These are phyloP conservation scores for Enteromius fasciolatus DNA, from an alignment of 2,797 vertebrate genomes.

Conservation along the genomic window DNA sequence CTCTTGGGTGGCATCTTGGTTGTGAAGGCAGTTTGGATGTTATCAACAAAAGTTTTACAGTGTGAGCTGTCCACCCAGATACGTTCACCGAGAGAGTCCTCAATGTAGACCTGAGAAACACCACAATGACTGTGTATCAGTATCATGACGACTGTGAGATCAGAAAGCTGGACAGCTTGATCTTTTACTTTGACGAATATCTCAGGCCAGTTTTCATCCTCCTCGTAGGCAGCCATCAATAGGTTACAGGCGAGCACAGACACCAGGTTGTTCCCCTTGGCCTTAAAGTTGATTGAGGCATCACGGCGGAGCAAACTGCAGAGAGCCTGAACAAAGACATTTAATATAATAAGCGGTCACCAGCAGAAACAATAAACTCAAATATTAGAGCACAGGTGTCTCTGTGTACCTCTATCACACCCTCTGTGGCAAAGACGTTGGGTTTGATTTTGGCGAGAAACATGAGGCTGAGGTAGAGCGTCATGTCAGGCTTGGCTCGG, in stretches of 20 bases:
- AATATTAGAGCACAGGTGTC: not conserved
- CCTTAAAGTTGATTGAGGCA: constrained; percentile 96
- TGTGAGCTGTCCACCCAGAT: constrained; percentile 99
- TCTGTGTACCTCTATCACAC: constrained; percentile 91
- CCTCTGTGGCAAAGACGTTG: constrained; percentile 96
- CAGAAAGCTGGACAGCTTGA: not conserved
- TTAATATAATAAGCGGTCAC: not conserved
- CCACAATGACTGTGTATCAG: not conserved
- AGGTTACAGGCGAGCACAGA: constrained; percentile 95
- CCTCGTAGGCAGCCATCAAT: constrained; percentile 97
- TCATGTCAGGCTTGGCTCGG: constrained; percentile 92
- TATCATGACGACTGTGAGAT: not conserved
- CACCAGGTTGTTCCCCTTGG: constrained; percentile 96
- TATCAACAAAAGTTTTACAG: constrained; percentile 96
- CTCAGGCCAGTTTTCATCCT: constrained; percentile 99
- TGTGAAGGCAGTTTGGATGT: constrained; percentile 95
- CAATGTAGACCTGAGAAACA: constrained; percentile 90
- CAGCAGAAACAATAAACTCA: not conserved
- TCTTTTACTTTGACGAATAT: constrained; percentile 92
- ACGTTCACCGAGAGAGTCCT: constrained; percentile 94
- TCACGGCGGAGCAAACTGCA: constrained; percentile 95
- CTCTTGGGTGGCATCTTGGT: constrained; percentile 97
- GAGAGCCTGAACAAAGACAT: constrained; percentile 79
- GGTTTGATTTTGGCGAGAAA: constrained; percentile 98
- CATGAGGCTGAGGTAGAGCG: constrained; percentile 95